Evolutionary conservation across 1,140 invertebrate genomes (phyloP), one percentile per base, ranked within the genome.

Genomic region (Musca domestica): DNA sequence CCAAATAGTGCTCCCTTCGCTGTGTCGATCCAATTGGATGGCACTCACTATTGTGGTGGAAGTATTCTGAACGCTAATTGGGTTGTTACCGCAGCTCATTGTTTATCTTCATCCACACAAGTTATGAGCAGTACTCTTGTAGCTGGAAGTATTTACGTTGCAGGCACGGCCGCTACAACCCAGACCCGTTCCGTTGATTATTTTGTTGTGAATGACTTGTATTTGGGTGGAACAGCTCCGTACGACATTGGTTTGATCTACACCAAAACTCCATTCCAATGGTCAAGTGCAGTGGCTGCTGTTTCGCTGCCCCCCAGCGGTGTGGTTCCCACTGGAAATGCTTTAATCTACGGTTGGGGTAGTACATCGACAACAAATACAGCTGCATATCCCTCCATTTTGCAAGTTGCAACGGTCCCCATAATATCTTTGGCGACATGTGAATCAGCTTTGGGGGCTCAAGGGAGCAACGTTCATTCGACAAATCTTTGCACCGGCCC

Each of bases 181-280:
- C 80, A 81, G 64, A 77, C 49, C 20, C 71, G 79, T 0, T 72
- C 68, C 30, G 79, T 78, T 19, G 73, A 69, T 2, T 72, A 73
- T 23, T 81, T 73, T 54, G 72, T 76, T 2, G 20, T 74, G n/a
- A 71, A 81, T 49, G 73, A 77, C 20, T 61, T 76, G 0, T 81
- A 80, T 48, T 75, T 73, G 2, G 80, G 80, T 0, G 79, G 77
- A 46, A 80, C 84, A 0, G 82, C 80, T 1, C 82, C 83, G 0
- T 85, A 85, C 64, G 86, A 87, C 56, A 85, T 87, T 19, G 85
- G 85, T 2, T 46, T 87, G 23, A 75, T 87, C 66, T 83, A 83
- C 68, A 71, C 86, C 0, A 77, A 84, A 25, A 71, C 76, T 22
- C 82, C 85, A 0, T 83, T 87, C 47, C 71, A 73, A 0, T 81